Base-by-base conservation (phyloP, 2,113 vertebrate genomes). In the Ceyx melanurus region DNA sequence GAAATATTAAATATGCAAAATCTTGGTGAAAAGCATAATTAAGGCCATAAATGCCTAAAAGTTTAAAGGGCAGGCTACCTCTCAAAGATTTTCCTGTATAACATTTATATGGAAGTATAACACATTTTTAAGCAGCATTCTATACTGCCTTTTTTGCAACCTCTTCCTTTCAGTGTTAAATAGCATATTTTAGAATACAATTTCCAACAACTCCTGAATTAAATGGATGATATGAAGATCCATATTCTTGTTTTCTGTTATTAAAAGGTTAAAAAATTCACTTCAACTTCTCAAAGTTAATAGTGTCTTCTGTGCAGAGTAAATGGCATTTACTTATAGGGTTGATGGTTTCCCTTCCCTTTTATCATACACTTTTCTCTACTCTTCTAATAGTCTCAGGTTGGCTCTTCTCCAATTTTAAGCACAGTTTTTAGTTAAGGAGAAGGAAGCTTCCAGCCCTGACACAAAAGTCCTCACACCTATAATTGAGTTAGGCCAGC, bases 1-100 rank as follows among this genome's bases (percentile, higher is more conserved):
- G 94, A 96, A 97, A 97, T 97, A 97, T 96, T 97, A 97, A 97
- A 97, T 96, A 98, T 97, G 97, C 90, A 98, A 97, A 98, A 96
- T 97, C 97, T 96, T 97, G 94, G 96, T 97, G 95, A 97, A 98
- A 97, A 97, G 97, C 95, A 94, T 96, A 97, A 97, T 97, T 97
- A 97, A 96, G 88, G 84, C 58, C 88, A 96, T 94, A 92, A 94
- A 86, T 95, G 96, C 96, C 94, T 94, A 89, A 92, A 96, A 92
- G 92, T 97, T 94, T 93, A 97, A 97, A 97, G 96, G 92, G 92
- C 92, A 96, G 91, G 89, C 79, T 81, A 84, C 92, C 71, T 92
- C 82, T 77, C 57, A 50, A 31, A 96, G 91, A 89, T 95, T 93
- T 94, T 66, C 70, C 95, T 87, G 80, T 86, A 20, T 87, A 86